Percentiles rank a stretch among this genome's conserved stretches.
phyloP scores from a whole-genome alignment of 2,888 invertebrate species.

The Arrhopalites spinosus region DNA sequence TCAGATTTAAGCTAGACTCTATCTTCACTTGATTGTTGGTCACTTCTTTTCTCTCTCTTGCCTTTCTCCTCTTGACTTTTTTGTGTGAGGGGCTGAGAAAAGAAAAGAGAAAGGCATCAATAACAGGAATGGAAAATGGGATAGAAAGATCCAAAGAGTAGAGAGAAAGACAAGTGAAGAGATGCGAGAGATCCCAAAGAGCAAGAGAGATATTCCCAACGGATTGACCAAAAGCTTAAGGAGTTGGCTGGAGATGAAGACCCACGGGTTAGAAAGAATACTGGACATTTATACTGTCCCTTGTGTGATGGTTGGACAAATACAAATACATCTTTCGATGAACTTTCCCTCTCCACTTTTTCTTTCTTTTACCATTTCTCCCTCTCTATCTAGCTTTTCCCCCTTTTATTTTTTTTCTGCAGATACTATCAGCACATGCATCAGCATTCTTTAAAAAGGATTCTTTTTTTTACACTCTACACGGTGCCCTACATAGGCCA shows the following conservation, averaged over 20 bases:
- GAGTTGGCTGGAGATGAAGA: conserved; percentile 28
- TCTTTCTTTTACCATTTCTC: background rate
- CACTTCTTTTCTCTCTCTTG: background rate
- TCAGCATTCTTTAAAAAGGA: background rate
- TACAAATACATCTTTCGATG: conserved; percentile 31
- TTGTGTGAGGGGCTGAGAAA: background rate
- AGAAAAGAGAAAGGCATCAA: conserved; percentile 25
- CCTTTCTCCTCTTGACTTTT: background rate
- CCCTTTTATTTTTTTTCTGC: background rate
- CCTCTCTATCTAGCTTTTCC: background rate
- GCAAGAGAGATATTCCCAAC: conserved; percentile 10
- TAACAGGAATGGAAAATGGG: conserved; percentile 21
- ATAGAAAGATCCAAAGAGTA: background rate
- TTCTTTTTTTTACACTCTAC: background rate
- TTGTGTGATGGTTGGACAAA: conserved; percentile 17
- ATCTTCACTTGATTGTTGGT: background rate
- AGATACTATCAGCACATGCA: background rate
- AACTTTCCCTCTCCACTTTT: conserved; percentile 19
- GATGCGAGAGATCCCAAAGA: conserved; percentile 8
- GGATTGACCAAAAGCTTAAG: conserved; percentile 29
- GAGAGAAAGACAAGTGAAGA: conserved; percentile 19
- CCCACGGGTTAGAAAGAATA: conserved; percentile 4
- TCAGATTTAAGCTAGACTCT: background rate
- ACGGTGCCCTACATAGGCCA: too few species aligned
- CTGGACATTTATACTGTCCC: conserved; percentile 32